Base-by-base conservation (phyloP, 2,888 invertebrate genomes). In the Hylaea fasciaria region DNA sequence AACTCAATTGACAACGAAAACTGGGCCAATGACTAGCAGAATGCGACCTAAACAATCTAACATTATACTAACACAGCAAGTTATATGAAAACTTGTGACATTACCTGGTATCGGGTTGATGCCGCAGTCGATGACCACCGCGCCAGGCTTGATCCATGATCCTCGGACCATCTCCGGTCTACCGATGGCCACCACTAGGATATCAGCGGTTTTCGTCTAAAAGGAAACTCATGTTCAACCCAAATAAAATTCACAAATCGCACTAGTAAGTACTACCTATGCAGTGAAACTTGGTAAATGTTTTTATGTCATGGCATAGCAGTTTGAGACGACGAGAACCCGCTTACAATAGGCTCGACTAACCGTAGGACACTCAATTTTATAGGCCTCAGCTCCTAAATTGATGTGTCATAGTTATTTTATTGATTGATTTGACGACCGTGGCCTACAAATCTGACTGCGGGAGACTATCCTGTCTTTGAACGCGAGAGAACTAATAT, bases 81-180 rank as follows among this genome's bases (percentile, higher is more conserved):
- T n/a, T 22, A 5, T 22, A 22, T 3, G 22, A 22, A 22, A 22
- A n/a, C n/a, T n/a, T n/a, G n/a, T n/a, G n/a, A n/a, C n/a, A n/a
- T n/a, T 87, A 97, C 97, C 98, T 89, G 96, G 94, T 73, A 98
- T 95, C 3, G 96, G 94, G 90, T 98, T 99, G 73, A 99, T 99
- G 45, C 99, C 99, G 87, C 99, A 99, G 87, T 99, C 99, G 75
- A 99, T 98, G 41, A 99, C 99, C 11, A 99, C 96, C 13, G 99
- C 98, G 4, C 99, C 99, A 0, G 97, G 97, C 87, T 99, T 99
- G 71, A 99, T 95, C 99, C 99, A 99, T 66, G 96, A 96, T 0
- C 96, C 98, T 82, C 96, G 97, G 1, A 99, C 98, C 92, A 98
- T 94, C 87, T 98, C 95, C 0, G 98, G 93, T 72, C 95, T 94